Evolutionary conservation across 2,888 invertebrate species (phyloP).

Genomic region (Lamellibrachia satsuma): DNA sequence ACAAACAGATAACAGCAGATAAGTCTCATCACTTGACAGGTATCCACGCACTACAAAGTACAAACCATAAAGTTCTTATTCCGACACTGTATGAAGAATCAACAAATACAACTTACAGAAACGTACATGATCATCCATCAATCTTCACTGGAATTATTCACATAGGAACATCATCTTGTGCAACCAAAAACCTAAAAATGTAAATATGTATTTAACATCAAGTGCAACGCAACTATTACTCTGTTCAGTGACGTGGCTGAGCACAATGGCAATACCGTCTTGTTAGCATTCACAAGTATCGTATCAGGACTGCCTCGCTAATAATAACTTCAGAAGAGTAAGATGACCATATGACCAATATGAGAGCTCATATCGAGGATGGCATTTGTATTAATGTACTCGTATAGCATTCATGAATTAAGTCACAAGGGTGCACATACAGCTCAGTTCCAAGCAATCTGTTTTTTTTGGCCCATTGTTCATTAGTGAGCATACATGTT

Average conservation of each 20-base stretch:
- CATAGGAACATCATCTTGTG: neutral
- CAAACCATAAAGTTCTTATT: neutral
- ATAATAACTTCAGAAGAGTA: neutral
- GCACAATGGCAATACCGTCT: neutral
- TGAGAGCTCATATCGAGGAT: neutral
- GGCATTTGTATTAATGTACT: neutral
- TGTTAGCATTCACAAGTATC: neutral
- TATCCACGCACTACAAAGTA: neutral
- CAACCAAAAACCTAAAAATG: neutral
- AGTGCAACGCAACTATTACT: neutral
- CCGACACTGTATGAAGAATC: neutral
- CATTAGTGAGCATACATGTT: neutral
- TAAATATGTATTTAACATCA: neutral
- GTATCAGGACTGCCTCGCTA: neutral
- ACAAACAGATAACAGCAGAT: neutral
- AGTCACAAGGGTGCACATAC: neutral
- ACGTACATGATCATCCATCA: neutral
- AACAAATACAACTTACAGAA: neutral
- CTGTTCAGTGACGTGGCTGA: neutral
- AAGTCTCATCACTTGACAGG: neutral
- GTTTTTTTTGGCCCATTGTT: neutral
- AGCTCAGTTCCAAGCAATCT: neutral
- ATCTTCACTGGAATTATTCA: neutral
- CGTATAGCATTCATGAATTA: neutral
- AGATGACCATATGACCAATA: neutral